A percentile compares a stretch with the other conserved stretches of the same genome.
Evolutionary conservation across 2,888 invertebrate genomes (phyloP).

Genomic region (Sipha maydis): DNA sequence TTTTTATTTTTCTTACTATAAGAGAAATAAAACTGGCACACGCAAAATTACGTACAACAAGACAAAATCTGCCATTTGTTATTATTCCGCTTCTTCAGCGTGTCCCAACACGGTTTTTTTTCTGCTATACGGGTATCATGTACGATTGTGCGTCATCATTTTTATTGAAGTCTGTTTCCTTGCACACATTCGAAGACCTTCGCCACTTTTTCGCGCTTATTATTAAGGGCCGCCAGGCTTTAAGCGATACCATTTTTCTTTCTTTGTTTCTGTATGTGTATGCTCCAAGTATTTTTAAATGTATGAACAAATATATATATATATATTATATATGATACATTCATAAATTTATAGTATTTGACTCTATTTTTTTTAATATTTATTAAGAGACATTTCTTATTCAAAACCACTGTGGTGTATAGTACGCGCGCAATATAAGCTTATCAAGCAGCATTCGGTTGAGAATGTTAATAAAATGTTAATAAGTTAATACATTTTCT

Average conservation of each 20-base stretch:
- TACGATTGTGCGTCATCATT: not conserved
- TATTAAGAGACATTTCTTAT: conserved; percentile 45
- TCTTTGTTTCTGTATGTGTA: not conserved
- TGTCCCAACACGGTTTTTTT: conserved; percentile 15
- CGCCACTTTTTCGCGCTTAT: conserved; percentile 40
- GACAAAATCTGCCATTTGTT: conserved; percentile 41
- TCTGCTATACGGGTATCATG: not conserved
- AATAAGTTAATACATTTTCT: not conserved
- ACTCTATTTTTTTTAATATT: not conserved
- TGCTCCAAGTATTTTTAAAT: not conserved
- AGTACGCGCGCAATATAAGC: not conserved
- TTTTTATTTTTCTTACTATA: conserved; percentile 4
- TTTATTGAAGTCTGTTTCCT: not conserved
- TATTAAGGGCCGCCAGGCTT: conserved; percentile 22
- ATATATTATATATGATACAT: not conserved
- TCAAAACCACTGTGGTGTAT: conserved; percentile 14
- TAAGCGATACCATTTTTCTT: conserved; percentile 56
- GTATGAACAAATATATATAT: not conserved
- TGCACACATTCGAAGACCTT: not conserved
- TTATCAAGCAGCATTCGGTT: not conserved
- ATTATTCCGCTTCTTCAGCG: conserved; percentile 16
- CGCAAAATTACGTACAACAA: conserved; percentile 50
- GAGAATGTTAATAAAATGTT: too few species aligned
- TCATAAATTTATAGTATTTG: not conserved
- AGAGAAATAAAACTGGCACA: conserved; percentile 29